Evolutionary conservation across 2,797 vertebrate genomes (phyloP).

Genomic region (Darevskia nairensis): DNA sequence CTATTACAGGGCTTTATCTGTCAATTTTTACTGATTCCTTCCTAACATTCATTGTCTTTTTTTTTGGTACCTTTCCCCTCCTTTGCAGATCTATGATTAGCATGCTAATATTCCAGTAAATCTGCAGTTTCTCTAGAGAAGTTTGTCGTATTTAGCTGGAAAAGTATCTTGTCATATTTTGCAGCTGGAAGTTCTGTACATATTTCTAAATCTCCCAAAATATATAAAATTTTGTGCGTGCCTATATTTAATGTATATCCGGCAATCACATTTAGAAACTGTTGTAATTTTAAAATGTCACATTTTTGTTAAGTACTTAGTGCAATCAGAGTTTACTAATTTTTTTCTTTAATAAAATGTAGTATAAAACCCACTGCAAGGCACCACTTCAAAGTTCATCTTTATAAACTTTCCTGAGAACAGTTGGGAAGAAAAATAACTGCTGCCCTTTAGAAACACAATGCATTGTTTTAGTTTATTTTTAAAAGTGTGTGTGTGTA

Average conservation of each 20-base stretch:
- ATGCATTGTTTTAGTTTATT: not conserved
- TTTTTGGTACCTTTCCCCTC: slow-evolving; percentile 33
- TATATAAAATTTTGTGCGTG: not conserved
- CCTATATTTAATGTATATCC: not conserved
- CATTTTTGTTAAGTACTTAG: not conserved
- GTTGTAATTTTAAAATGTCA: not conserved
- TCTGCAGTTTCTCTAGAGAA: slow-evolving; percentile 54
- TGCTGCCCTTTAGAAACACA: not conserved
- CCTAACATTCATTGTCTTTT: slow-evolving; percentile 62
- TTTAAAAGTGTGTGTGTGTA: not conserved
- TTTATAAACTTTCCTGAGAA: not conserved
- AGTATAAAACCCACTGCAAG: not conserved
- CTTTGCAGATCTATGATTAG: slow-evolving; percentile 56
- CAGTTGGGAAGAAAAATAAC: not conserved
- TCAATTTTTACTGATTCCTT: slow-evolving; percentile 68
- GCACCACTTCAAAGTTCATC: not conserved
- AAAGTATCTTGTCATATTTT: slow-evolving; percentile 25
- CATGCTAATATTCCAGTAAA: slow-evolving; percentile 60
- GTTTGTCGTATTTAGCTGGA: slow-evolving; percentile 58
- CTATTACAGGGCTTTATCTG: slow-evolving; percentile 61
- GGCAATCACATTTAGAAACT: not conserved
- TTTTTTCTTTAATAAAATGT: not conserved
- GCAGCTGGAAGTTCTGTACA: not conserved
- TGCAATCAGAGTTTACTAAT: slow-evolving; percentile 8
- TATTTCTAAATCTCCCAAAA: not conserved